Base-by-base conservation (phyloP, 2,113 vertebrate species). In the Dipodomys ordii region DNA sequence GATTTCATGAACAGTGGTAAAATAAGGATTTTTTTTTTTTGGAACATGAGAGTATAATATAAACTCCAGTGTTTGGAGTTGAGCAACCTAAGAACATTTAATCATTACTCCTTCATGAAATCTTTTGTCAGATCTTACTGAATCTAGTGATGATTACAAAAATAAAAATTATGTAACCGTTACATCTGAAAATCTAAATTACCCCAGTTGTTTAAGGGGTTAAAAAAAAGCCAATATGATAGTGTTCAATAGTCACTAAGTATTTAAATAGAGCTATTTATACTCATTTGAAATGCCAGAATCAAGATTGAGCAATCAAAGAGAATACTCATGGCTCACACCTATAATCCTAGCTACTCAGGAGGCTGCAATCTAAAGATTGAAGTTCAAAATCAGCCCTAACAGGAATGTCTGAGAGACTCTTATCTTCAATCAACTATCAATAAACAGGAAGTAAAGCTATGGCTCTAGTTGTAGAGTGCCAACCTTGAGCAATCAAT, bases 101-200 rank as follows among this genome's bases (percentile, higher is more conserved):
- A 39, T 90, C 65, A 86, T 49, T 80, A 86, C 46, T 0, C 5
- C 6, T 91, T 78, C 20, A 69, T 83, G 8, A 87, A 57, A 77
- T 60, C 22, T 83, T 46, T 64, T 1, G 11, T 64, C 80, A 83
- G 18, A 94, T 19, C 0, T 86, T 83, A 93, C 20, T 83, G 15
- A 81, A 60, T 49, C 27, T 19, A 83, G 6, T 68, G n/a, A 90
- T 77, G 60, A 72, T 74, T 28, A 89, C 18, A 72, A 92, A 93
- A 85, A 72, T 76, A 57, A 90, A 27, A 83, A 85, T 81, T 83
- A 35, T 72, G 6, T 71, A 35, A 81, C 18, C 0, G 64, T n/a
- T 1, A 39, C 7, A n/a, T 88, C 16, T 79, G 49, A 92, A 15
- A 71, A 83, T 85, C 20, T 44, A 77, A 89, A 69, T 64, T 3